Percentiles rank a stretch among this genome's conserved stretches.
Conservation (phyloP, 2,113 vertebrate genomes). For the Grammomys dolichurus region DNA sequence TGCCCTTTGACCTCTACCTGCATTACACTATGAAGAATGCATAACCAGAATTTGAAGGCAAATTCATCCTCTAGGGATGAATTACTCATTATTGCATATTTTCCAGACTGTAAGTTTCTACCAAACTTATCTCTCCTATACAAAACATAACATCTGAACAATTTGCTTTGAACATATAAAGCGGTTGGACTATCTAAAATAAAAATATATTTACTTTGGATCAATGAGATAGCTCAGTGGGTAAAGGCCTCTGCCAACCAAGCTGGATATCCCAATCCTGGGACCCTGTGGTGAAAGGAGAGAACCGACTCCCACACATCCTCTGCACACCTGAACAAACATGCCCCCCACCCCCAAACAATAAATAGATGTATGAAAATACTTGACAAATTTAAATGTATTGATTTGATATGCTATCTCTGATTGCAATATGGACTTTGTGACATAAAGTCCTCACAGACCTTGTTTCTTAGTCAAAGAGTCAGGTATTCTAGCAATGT, state of each 20-base stretch:
- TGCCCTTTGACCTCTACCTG: slow-evolving; percentile 48
- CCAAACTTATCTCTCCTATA: not conserved
- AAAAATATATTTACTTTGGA: slow-evolving; percentile 4
- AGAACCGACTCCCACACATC: not conserved
- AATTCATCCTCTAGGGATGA: not conserved
- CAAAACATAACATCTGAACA: not conserved
- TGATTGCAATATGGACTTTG: not conserved
- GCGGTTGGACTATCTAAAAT: not conserved
- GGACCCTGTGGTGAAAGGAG: not conserved
- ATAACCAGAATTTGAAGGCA: slow-evolving; percentile 34
- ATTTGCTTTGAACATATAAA: not conserved
- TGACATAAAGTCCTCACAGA: not conserved
- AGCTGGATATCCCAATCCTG: too few relatives aligned
- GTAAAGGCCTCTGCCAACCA: not conserved
- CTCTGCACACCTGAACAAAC: not conserved
- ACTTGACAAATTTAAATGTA: not conserved
- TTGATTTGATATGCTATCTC: not conserved
- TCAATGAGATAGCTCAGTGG: not conserved
- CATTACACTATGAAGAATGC: slow-evolving; percentile 42
- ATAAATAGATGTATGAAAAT: not conserved
- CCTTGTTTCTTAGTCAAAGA: not conserved
- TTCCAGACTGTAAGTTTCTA: slow-evolving; percentile 10
- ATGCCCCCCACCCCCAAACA: not conserved
- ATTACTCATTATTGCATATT: not conserved
- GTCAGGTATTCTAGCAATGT: not conserved